phyloP scores from a whole-genome alignment of 2,113 vertebrate species.

The Panurus biarmicus region DNA sequence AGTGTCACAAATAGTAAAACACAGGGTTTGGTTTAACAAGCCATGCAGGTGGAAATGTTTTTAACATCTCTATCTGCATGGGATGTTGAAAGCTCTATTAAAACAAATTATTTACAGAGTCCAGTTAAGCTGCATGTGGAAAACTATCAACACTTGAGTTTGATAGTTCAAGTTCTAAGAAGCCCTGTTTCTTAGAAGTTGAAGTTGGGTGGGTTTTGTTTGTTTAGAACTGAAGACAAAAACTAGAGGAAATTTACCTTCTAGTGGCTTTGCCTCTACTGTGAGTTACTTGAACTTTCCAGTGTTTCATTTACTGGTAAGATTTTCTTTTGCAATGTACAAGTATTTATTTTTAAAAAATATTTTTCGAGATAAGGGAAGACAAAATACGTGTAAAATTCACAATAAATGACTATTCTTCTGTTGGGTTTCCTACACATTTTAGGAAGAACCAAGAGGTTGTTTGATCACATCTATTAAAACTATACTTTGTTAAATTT shows the following conservation, averaged over 20 bases:
- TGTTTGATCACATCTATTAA: not conserved
- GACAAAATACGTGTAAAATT: not conserved
- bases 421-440: not conserved
- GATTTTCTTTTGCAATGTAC: not conserved
- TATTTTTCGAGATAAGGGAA: not conserved
- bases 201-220: not conserved
- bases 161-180: no score
- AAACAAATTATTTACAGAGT: not conserved
- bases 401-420: not conserved
- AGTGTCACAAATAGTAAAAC: not conserved
- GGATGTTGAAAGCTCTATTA: not conserved
- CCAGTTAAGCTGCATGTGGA: not conserved
- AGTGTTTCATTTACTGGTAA: not conserved
- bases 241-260: not conserved
- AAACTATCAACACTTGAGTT: not conserved
- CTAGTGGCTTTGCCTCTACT: not conserved
- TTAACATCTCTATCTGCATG: not conserved
- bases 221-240: not conserved
- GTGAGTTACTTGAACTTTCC: not conserved
- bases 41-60: not conserved
- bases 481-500: not conserved
- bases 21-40: not conserved
- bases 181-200: not conserved
- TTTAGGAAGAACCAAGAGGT: not conserved
- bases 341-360: not conserved